A percentile compares a stretch with the other conserved stretches of the same genome.
Evolutionary conservation across 2,113 vertebrate species (phyloP).

Genomic region (Lasiurus cinereus): DNA sequence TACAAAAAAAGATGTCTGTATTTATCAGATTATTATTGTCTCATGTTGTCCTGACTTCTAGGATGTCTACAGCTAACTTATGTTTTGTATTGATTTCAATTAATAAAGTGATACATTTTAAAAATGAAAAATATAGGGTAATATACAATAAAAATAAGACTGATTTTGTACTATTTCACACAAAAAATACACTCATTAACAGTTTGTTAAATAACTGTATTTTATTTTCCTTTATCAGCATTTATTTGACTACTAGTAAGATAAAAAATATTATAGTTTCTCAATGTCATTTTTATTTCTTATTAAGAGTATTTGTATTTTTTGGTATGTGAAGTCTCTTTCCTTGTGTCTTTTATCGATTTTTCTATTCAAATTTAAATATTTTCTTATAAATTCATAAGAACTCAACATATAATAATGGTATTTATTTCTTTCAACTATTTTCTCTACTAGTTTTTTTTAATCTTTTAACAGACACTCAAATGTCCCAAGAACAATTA

Average conservation of each 20-base stretch:
- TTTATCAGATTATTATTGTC: neutral
- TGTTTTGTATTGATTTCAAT: neutral
- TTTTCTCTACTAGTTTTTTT: neutral
- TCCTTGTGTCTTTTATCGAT: neutral
- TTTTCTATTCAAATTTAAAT: constrained; percentile 1
- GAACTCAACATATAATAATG: neutral
- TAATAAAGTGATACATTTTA: neutral
- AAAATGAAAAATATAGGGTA: neutral
- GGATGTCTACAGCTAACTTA: neutral
- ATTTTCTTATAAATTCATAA: neutral
- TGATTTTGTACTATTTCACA: neutral
- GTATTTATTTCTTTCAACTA: constrained; percentile 29
- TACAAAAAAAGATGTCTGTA: neutral
- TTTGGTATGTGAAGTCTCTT: neutral
- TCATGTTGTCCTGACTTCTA: neutral
- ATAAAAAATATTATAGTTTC: constrained; percentile 1
- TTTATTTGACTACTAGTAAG: neutral
- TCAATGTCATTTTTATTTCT: constrained; percentile 19
- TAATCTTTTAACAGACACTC: neutral
- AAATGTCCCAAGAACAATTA: neutral
- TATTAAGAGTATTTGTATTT: constrained; percentile 12
- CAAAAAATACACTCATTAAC: neutral
- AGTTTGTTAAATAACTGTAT: constrained; percentile 33
- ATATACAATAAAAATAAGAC: constrained; percentile 50
- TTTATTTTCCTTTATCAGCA: neutral